These are phyloP conservation scores for Stegostoma tigrinum DNA, from an alignment of 2,113 vertebrate species.

Conservation along the genomic window DNA sequence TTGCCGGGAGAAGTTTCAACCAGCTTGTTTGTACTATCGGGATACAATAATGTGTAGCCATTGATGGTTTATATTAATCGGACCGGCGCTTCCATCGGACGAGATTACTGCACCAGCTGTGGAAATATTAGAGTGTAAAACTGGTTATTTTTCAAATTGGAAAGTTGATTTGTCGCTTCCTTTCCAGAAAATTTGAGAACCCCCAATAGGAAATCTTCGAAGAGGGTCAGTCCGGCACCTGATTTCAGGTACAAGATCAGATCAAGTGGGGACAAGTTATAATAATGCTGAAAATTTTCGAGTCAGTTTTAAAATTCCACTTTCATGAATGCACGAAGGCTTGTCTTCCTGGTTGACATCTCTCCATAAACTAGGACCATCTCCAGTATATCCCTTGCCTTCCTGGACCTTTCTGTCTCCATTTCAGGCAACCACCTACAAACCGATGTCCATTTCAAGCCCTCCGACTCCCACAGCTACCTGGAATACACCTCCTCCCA, in stretches of 20 bases:
- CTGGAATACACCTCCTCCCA: too few relatives aligned
- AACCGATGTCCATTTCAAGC: too few relatives aligned
- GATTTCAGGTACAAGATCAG: constrained; percentile 10
- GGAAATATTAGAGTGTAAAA: background rate
- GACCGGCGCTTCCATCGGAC: background rate
- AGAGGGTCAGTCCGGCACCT: background rate
- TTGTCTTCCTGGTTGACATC: background rate
- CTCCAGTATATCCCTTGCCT: background rate
- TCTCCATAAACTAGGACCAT: background rate
- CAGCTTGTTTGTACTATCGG: too few relatives aligned
- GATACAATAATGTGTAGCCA: background rate
- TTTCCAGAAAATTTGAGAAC: constrained; percentile 12
- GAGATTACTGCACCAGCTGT: too few relatives aligned
- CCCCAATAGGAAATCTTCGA: background rate
- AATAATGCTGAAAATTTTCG: background rate
- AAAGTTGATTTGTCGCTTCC: background rate
- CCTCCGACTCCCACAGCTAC: too few relatives aligned
- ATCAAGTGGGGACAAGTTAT: background rate
- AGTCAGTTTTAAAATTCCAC: background rate
- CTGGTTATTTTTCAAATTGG: background rate
- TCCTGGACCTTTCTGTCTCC: too few relatives aligned
- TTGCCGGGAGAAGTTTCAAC: background rate
- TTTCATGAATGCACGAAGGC: background rate
- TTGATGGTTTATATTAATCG: background rate
- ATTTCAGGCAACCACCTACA: too few relatives aligned